Conservation (phyloP, 2,888 invertebrate genomes). For the Epinotia brunnichana region DNA sequence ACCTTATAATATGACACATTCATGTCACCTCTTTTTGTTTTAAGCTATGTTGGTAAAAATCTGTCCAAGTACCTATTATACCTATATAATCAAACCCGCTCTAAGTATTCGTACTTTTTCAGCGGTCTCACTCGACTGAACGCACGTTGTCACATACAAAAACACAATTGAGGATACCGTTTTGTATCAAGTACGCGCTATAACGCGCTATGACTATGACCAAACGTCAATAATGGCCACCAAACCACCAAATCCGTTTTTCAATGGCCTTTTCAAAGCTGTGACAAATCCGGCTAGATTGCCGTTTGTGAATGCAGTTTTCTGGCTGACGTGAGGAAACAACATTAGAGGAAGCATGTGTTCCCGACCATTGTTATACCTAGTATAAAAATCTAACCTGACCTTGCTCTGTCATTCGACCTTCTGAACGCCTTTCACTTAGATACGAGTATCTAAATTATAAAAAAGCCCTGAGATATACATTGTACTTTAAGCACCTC, state of each 20-base stretch:
- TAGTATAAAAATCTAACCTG: slow-evolving; percentile 19
- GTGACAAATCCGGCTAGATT: slow-evolving; percentile 53
- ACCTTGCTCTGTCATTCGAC: slow-evolving; percentile 28
- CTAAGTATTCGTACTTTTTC: slow-evolving; percentile 8
- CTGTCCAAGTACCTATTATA: not conserved
- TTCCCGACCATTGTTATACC: slow-evolving; percentile 40
- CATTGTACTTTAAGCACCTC: too few relatives aligned
- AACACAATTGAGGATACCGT: slow-evolving; percentile 39
- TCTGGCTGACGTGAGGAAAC: slow-evolving; percentile 36
- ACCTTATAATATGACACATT: too few relatives aligned
- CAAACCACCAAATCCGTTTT: slow-evolving; percentile 33
- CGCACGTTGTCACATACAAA: slow-evolving; percentile 32
- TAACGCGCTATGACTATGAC: slow-evolving; percentile 42
- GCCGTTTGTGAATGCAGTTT: slow-evolving; percentile 44
- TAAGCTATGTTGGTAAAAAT: too few relatives aligned
- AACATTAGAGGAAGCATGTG: slow-evolving; percentile 27
- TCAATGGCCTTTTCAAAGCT: slow-evolving; percentile 47
- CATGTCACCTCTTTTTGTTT: too few relatives aligned
- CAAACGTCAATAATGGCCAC: slow-evolving; percentile 42
- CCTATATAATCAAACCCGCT: slow-evolving; percentile 15
- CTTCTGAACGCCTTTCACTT: slow-evolving; percentile 33
- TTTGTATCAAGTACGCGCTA: slow-evolving; percentile 41
- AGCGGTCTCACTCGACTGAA: slow-evolving; percentile 29
- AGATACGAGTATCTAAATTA: not conserved
- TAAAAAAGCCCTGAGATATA: not conserved